phyloP scores from a whole-genome alignment of 2,888 invertebrate genomes.

The Octodonta nipae region DNA sequence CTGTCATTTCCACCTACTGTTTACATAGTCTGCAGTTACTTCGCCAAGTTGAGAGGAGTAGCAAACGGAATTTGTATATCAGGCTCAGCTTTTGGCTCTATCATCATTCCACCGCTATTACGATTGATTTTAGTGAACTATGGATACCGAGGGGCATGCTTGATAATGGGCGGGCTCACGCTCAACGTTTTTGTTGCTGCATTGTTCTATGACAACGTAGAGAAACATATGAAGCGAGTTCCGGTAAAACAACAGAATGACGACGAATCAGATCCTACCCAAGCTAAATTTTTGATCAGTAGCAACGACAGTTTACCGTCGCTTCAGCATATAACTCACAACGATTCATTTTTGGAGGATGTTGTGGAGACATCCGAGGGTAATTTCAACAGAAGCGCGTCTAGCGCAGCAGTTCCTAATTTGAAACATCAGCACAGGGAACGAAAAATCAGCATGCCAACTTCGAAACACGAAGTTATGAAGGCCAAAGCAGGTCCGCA shows the following conservation, averaged over 20 bases:
- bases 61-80: conserved; percentile 83
- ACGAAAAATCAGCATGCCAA: conserved; percentile 47
- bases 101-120: conserved; percentile 68
- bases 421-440: conserved; percentile 36
- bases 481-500: conserved; percentile 25
- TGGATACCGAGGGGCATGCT: conserved; percentile 66
- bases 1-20: conserved; percentile 79
- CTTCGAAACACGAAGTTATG: conserved; percentile 34
- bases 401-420: conserved; percentile 54
- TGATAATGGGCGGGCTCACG: conserved; percentile 70
- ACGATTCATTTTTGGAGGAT: conserved; percentile 29
- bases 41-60: conserved; percentile 61
- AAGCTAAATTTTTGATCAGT: conserved; percentile 32
- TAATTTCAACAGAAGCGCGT: conserved; percentile 53
- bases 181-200: conserved; percentile 76
- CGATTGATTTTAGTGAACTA: conserved; percentile 56
- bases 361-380: conserved; percentile 28
- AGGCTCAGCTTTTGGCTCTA: conserved; percentile 74
- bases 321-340: conserved; percentile 28
- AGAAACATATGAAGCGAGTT: conserved; percentile 61
- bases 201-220: conserved; percentile 70
- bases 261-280: conserved; percentile 23
- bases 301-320: conserved; percentile 30
- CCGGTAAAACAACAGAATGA: conserved; percentile 27
- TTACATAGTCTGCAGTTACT: conserved; percentile 79